These are phyloP conservation scores for Caprella mutica DNA, from an alignment of 2,888 invertebrate genomes.

Conservation along the genomic window DNA sequence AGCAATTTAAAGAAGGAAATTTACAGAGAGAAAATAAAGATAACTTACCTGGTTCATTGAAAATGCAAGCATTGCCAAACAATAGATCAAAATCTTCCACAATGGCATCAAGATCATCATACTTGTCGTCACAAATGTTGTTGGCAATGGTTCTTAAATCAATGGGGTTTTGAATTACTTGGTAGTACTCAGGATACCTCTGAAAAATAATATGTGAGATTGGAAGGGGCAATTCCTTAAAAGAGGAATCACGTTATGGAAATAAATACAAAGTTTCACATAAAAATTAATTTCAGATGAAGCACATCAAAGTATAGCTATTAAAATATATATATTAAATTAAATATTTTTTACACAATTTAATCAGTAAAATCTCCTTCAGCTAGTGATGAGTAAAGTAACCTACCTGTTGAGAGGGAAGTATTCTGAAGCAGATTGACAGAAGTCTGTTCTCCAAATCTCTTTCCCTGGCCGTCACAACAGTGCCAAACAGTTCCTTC, in stretches of 20 bases:
- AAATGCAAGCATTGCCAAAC: slow-evolving; percentile 88
- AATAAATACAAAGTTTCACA: too few relatives aligned
- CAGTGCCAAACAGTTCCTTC: slow-evolving; percentile 79
- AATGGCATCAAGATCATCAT: slow-evolving; percentile 63
- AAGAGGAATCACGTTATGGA: too few relatives aligned
- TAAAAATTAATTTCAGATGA: too few relatives aligned
- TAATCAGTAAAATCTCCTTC: too few relatives aligned
- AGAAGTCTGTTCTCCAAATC: slow-evolving; percentile 67
- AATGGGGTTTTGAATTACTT: slow-evolving; percentile 83
- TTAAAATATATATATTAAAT: too few relatives aligned
- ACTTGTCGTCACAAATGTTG: slow-evolving; percentile 75
- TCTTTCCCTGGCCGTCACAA: slow-evolving; percentile 63
- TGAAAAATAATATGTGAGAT: slow-evolving; percentile 37
- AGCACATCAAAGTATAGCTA: too few relatives aligned
- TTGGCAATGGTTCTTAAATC: slow-evolving; percentile 86
- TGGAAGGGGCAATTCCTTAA: background rate
- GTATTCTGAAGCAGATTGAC: slow-evolving; percentile 74
- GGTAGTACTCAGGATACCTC: slow-evolving; percentile 90
- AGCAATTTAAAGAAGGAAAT: background rate
- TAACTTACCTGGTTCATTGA: slow-evolving; percentile 96
- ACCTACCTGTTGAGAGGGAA: slow-evolving; percentile 81
- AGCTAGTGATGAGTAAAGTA: too few relatives aligned
- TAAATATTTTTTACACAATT: too few relatives aligned
- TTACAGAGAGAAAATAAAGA: too few relatives aligned
- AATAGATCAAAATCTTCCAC: slow-evolving; percentile 80